A percentile compares a stretch with the other conserved stretches of the same genome.
These are phyloP conservation scores for Drosophila lutescens DNA, from an alignment of 2,888 invertebrate genomes.

Conservation along the genomic window DNA sequence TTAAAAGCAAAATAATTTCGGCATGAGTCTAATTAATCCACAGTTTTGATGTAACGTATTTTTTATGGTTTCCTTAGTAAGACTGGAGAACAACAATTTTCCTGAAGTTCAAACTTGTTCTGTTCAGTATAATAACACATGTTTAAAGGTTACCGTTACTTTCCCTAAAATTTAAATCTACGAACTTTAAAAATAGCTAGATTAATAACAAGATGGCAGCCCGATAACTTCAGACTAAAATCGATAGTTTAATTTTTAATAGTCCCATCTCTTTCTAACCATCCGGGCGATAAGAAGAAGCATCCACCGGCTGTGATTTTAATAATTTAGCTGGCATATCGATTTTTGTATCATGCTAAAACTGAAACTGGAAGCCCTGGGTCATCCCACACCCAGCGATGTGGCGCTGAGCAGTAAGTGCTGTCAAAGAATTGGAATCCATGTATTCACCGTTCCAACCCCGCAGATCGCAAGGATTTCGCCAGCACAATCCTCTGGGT, in stretches of 20 bases:
- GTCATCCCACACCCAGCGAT: slow-evolving; percentile 90
- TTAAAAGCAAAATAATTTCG: no score
- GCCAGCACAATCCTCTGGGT: slow-evolving; percentile 94
- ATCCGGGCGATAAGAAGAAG: background rate
- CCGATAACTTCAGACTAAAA: background rate
- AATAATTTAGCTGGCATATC: background rate
- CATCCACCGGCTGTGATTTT: slow-evolving; percentile 1
- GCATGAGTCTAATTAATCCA: no score
- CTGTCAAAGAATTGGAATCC: background rate
- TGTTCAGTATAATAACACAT: no score
- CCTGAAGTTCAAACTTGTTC: no score
- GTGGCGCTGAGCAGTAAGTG: slow-evolving; percentile 89
- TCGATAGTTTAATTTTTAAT: background rate
- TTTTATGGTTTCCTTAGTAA: no score
- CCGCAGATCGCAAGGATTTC: slow-evolving; percentile 90
- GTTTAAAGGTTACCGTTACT: no score
- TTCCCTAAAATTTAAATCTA: no score
- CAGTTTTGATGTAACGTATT: no score
- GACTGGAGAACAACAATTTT: no score
- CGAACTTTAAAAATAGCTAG: background rate
- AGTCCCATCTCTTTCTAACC: slow-evolving; percentile 7
- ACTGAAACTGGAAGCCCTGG: slow-evolving; percentile 90
- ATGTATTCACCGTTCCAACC: background rate
- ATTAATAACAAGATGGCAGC: background rate
- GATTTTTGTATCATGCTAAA: slow-evolving; percentile 87